Evolutionary conservation across 2,113 vertebrate genomes (phyloP), one percentile per base, ranked within the genome.

Genomic region (Damaliscus lunatus): DNA sequence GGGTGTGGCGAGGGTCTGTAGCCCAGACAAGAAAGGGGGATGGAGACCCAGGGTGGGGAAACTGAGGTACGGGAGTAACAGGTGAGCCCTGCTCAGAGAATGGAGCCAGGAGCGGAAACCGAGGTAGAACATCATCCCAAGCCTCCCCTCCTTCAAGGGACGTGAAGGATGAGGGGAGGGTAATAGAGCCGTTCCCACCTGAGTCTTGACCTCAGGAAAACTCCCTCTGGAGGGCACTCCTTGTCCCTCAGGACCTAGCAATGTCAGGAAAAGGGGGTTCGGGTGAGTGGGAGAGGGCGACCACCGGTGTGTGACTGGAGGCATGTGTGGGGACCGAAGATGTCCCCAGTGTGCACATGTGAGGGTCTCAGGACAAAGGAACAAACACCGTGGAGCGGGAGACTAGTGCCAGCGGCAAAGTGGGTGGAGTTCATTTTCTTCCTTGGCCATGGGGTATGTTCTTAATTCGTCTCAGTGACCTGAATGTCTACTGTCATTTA

Each of bases 231-330:
- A 57, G 59, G 29, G 17, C 57, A 9, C 88, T 23, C 71, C 48
- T 77, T 53, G 83, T 82, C 64, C 36, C 43, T 48, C 29, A 53
- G 82, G 46, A 91, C 90, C 97, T 95, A 46, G 53, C n/a, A 94
- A 43, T 5, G 15, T 46, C 71, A 59, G 62, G 43, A 82, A 40
- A 40, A 77, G 21, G 52, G 40, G 40, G 40, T 40, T 40, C 11
- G 4, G 17, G 31, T 50, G 74, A 88, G 52, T 10, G 50, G 9
- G 36, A 40, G 82, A 21, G 40, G 10, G n/a, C 0, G 7, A 64
- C 43, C 6, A 21, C 43, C 50, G 16, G 21, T 14, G 14, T 15
- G 81, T 10, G 23, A 11, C 33, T 14, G 4, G 80, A 27, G 21
- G 6, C 31, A 48, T 36, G 53, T 2, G 31, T 2, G 48, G 83